These are phyloP conservation scores for Anableps anableps DNA, from an alignment of 2,797 vertebrate species.

Conservation along the genomic window DNA sequence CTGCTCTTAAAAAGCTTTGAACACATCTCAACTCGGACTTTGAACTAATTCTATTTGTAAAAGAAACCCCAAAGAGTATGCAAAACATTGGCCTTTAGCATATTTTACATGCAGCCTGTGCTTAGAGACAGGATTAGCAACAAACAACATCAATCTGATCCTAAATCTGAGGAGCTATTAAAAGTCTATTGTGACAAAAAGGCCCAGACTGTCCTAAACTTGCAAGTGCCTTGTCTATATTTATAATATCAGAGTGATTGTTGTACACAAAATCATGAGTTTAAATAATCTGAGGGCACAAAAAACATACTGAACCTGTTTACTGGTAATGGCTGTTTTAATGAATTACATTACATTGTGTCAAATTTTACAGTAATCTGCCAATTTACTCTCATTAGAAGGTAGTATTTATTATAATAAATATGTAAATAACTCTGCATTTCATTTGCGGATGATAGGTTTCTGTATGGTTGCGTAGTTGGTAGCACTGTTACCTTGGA, in stretches of 20 bases:
- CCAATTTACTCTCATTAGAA: not conserved
- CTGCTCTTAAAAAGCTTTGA: not conserved
- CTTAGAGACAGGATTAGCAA: not conserved
- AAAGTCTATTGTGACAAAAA: not conserved
- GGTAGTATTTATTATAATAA: not conserved
- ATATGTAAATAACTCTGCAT: not conserved
- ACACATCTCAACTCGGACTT: not conserved
- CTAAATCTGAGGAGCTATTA: not conserved
- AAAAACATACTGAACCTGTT: not conserved
- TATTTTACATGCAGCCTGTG: not conserved
- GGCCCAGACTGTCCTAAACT: not conserved
- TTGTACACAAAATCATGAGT: not conserved
- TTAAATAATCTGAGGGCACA: not conserved
- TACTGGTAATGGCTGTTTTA: not conserved
- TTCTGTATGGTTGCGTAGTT: not conserved
- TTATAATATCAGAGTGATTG: not conserved
- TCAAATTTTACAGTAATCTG: not conserved
- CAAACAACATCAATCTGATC: not conserved
- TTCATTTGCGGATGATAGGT: not conserved
- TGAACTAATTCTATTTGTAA: not conserved
- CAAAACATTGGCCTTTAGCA: constrained; percentile 2
- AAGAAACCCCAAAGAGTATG: not conserved
- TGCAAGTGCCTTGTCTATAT: not conserved
- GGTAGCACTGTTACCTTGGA: no score
- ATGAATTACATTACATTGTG: not conserved